These are phyloP conservation scores for Scaptomyza pallida DNA, from an alignment of 1,140 invertebrate genomes.

Conservation along the genomic window DNA sequence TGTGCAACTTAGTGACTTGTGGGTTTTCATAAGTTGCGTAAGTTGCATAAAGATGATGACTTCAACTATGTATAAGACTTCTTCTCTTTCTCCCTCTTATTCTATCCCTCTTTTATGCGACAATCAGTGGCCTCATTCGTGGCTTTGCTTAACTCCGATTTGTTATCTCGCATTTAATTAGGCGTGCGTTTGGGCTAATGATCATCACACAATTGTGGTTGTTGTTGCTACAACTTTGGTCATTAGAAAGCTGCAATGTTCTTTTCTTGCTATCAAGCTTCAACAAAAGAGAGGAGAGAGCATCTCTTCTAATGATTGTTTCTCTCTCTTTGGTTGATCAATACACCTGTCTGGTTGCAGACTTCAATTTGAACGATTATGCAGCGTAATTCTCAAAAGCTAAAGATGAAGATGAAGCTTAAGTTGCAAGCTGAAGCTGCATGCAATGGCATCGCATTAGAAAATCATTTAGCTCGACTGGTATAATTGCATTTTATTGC, in stretches of 20 bases:
- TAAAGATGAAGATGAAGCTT: constrained; percentile 1
- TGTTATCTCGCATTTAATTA: constrained; percentile 77
- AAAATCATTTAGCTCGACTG: constrained; percentile 63
- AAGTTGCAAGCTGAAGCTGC: constrained; percentile 35
- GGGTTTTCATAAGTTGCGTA: constrained; percentile 69
- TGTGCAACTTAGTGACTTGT: constrained; percentile 24
- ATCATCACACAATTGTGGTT: constrained; percentile 34
- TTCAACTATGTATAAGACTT: background rate
- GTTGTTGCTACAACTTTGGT: constrained; percentile 44
- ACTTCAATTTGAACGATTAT: constrained; percentile 61
- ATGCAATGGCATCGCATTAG: constrained; percentile 59
- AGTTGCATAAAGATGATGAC: constrained; percentile 35
- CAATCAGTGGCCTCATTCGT: constrained; percentile 68
- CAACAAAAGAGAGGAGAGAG: background rate
- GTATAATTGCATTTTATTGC: constrained; percentile 75
- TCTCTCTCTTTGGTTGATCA: constrained; percentile 57
- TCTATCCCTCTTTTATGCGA: constrained; percentile 20
- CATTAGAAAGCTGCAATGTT: constrained; percentile 68
- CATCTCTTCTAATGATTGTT: constrained; percentile 17
- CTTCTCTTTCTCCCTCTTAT: background rate
- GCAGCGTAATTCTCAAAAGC: constrained; percentile 34
- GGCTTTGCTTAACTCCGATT: constrained; percentile 35
- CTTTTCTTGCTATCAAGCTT: constrained; percentile 19
- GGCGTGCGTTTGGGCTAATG: constrained; percentile 66
- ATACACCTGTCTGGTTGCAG: constrained; percentile 43